Base-by-base conservation (phyloP, 2,113 vertebrate genomes). In the Coturnix japonica region DNA sequence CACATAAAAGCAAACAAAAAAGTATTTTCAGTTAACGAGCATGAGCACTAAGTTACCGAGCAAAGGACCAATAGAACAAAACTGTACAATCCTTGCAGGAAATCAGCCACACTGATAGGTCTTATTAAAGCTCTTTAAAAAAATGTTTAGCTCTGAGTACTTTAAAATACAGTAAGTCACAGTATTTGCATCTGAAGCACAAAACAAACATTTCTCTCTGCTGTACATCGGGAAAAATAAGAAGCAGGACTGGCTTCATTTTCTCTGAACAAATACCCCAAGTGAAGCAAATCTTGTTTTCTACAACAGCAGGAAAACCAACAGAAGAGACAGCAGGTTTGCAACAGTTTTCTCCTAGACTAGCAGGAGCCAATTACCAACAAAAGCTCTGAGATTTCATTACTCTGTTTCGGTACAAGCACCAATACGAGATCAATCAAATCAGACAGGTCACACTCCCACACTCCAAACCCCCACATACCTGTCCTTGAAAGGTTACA, bases 401-500 rank as follows among this genome's bases (percentile, higher is more conserved):
- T 60, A 47, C 2, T 18, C 11, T 9, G 13, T 33, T 80, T 44
- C 11, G 22, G 57, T 33, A 78, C 11, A 22, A 94, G 18, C n/a
- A 60, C 39, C 53, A 63, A 28, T 79, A 93, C 6, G 46, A 28
- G 2, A 90, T 17, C 21, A 61, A 85, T 4, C 37, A 84, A 84
- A 82, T 6, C 8, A 41, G 70, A 21, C 26, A 44, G 49, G 12
- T 49, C 64, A 47, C 66, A 3, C 11, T 21, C 31, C 4, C 12
- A 12, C 10, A 1, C 15, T 47, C 41, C 46, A 51, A 72, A 83
- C 9, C 47, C n/a, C 47, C 65, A 89, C 97, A 80, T 98, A 98
- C 98, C 98, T 98, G 97, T 85, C 95, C 96, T 63, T 97, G 97
- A 81, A 80, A 96, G 80, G 92, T 78, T 18, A 87, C 47, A 43